Evolutionary conservation across 1,140 invertebrate species (phyloP).

Genomic region (Trichonephila inaurata): DNA sequence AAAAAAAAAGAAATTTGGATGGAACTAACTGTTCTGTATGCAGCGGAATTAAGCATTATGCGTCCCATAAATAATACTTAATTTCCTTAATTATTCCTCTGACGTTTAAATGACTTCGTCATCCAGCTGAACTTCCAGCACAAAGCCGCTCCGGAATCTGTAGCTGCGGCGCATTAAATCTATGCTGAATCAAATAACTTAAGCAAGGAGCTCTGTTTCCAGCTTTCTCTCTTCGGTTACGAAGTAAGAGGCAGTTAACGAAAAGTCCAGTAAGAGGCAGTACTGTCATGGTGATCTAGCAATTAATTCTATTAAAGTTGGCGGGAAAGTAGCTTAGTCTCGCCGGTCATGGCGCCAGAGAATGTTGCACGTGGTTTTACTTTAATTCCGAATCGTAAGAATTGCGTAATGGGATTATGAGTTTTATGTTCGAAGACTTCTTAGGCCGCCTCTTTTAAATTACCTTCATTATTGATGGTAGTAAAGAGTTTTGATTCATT

Average conservation of each 20-base stretch:
- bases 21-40: neutral
- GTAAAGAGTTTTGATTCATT: too few relatives aligned
- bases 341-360: constrained; percentile 10
- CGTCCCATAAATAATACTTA: constrained; percentile 28
- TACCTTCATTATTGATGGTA: too few relatives aligned
- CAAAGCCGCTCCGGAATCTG: neutral
- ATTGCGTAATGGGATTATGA: constrained; percentile 29
- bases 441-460: too few relatives aligned
- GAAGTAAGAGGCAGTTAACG: constrained; percentile 34
- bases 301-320: constrained; percentile 57
- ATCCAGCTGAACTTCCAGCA: constrained; percentile 3
- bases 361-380: constrained; percentile 27
- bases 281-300: constrained; percentile 12
- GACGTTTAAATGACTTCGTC: constrained; percentile 10
- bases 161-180: constrained; percentile 32
- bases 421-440: neutral
- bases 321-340: constrained; percentile 13
- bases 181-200: constrained; percentile 41
- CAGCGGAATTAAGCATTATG: constrained; percentile 7
- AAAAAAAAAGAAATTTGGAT: neutral
- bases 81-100: constrained; percentile 36
- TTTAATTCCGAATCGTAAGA: constrained; percentile 9
- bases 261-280: constrained; percentile 22
- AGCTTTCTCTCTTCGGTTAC: neutral
- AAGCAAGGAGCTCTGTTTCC: neutral